These are phyloP conservation scores for Entomobrya multifasciata DNA, from an alignment of 2,888 invertebrate species.

Conservation along the genomic window DNA sequence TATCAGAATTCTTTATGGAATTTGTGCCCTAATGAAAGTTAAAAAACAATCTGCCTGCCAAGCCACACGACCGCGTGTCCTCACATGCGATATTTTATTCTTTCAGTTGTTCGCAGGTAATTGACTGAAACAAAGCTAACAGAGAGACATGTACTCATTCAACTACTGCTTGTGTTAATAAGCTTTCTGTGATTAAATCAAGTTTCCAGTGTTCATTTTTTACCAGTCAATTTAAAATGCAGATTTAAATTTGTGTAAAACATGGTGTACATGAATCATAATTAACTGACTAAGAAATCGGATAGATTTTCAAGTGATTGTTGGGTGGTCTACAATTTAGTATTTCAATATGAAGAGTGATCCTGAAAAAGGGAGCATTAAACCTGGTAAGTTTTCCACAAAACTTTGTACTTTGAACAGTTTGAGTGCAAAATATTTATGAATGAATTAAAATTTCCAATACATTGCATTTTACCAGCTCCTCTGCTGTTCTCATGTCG, in stretches of 20 bases:
- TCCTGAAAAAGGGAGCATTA: constrained; percentile 61
- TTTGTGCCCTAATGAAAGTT: no score
- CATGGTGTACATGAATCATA: no score
- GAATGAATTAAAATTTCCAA: background rate
- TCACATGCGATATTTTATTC: background rate
- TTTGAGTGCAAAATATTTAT: background rate
- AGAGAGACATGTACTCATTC: no score
- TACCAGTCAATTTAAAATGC: no score
- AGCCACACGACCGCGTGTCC: background rate
- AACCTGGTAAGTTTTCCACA: constrained; percentile 40
- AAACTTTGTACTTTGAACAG: background rate
- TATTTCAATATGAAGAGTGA: constrained; percentile 54
- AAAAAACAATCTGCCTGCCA: background rate
- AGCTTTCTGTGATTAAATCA: background rate
- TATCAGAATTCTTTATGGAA: background rate
- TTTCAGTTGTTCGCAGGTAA: constrained; percentile 41
- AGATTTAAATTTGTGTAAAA: no score
- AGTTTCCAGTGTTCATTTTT: no score
- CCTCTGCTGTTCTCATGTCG: constrained; percentile 73
- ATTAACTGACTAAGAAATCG: no score
- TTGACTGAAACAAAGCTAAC: background rate
- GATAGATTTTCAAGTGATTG: no score
- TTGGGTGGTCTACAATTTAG: no score
- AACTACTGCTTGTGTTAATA: background rate
- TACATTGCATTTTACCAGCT: constrained; percentile 61